A percentile compares a stretch with the other conserved stretches of the same genome.
phyloP scores from a whole-genome alignment of 1,140 invertebrate genomes.

The Sycobia sp. region DNA sequence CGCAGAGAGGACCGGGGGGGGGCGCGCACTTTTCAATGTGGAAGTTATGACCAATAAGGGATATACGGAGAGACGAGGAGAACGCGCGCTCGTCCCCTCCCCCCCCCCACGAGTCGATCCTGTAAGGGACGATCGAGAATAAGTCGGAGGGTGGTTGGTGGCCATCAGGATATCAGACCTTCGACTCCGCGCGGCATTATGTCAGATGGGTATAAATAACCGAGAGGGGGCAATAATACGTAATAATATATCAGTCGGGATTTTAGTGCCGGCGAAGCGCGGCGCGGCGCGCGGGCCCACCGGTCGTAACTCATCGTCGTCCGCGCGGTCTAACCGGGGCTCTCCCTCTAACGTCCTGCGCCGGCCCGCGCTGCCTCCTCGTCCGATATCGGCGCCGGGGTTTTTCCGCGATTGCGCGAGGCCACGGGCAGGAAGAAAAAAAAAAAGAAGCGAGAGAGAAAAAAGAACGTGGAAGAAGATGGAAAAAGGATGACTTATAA shows the following conservation, averaged over 20 bases:
- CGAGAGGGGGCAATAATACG: slow-evolving; percentile 63
- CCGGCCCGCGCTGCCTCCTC: not conserved
- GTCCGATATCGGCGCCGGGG: not conserved
- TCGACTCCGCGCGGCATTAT: slow-evolving; percentile 11
- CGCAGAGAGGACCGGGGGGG: no score
- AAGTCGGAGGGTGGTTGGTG: slow-evolving; percentile 49
- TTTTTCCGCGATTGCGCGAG: no score
- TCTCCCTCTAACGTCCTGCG: not conserved
- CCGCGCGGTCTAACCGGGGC: no score
- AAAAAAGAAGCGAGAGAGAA: no score
- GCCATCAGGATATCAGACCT: not conserved
- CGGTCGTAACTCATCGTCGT: slow-evolving; percentile 62
- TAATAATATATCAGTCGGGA: slow-evolving; percentile 65
- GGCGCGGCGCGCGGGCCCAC: slow-evolving; percentile 47
- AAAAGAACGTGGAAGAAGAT: no score
- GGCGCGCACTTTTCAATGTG: slow-evolving; percentile 45
- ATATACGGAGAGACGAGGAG: slow-evolving; percentile 38
- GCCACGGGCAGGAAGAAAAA: no score
- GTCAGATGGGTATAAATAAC: slow-evolving; percentile 64
- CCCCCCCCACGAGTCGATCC: no score
- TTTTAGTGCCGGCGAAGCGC: slow-evolving; percentile 60
- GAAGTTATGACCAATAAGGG: slow-evolving; percentile 62
- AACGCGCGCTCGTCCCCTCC: no score
- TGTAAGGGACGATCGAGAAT: no score
- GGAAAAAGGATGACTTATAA: no score